A percentile compares a stretch with the other conserved stretches of the same genome.
Evolutionary conservation across 2,113 vertebrate genomes (phyloP).

Genomic region (Pseudolaguvia tuberculata): DNA sequence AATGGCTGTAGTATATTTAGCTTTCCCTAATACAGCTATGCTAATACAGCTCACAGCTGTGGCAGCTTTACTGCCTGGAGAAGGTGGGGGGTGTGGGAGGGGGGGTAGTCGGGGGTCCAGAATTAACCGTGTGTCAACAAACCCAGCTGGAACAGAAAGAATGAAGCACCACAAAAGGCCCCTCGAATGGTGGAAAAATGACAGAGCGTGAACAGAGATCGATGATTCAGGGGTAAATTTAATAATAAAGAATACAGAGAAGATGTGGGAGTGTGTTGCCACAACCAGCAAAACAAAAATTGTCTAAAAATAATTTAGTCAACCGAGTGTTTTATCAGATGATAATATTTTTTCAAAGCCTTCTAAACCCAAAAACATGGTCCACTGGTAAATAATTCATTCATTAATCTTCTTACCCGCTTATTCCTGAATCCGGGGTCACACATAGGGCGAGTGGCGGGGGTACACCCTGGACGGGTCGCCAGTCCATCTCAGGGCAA

Average conservation of each 20-base stretch:
- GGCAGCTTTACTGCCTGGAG: constrained; percentile 85
- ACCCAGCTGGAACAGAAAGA: constrained; percentile 87
- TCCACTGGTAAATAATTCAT: no score
- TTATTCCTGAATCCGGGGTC: no score
- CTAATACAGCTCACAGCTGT: constrained; percentile 94
- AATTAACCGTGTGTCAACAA: constrained; percentile 96
- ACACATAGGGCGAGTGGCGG: no score
- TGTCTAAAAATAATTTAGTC: no score
- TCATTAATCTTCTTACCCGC: no score
- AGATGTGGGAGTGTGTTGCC: constrained; percentile 23
- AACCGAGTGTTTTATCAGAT: no score
- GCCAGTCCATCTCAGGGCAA: no score
- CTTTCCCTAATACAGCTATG: constrained; percentile 69
- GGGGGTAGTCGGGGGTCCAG: constrained; percentile 60
- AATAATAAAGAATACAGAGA: constrained; percentile 71
- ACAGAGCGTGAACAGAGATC: constrained; percentile 56
- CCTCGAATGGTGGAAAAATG: constrained; percentile 62
- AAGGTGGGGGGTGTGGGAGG: constrained; percentile 53
- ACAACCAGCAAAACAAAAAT: neutral
- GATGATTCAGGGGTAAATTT: constrained; percentile 82
- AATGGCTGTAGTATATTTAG: constrained; percentile 87
- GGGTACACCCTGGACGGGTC: no score
- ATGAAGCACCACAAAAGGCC: constrained; percentile 76
- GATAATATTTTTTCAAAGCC: no score
- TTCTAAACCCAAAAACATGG: no score